Base-by-base conservation (phyloP, 2,888 invertebrate species). In the Drosophila niveifrons region DNA sequence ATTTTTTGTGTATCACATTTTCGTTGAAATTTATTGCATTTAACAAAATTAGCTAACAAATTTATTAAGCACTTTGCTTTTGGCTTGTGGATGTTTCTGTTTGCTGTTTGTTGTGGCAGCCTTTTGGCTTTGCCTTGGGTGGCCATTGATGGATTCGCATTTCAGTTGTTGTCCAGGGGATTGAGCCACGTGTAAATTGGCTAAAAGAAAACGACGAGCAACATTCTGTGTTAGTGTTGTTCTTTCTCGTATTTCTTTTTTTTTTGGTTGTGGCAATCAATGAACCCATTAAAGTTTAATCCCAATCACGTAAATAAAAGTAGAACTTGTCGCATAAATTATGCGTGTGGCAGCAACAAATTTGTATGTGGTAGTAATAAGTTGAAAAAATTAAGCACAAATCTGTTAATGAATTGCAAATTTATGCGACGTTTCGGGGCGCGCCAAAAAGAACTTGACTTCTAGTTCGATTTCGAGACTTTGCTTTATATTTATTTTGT, bases 1-100 rank as follows among this genome's bases (percentile, higher is more conserved):
- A 56, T 64, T 72, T 78, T 68, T 80, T 88, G 80, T 79, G 84
- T 79, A 81, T 76, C 81, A 81, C 85, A 74, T 85, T 88, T 88
- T 80, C 74, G 82, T 78, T 83, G 61, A 88, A 90, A 90, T 90
- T 90, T 90, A 90, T 90, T 87, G 84, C 90, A 80, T 82, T 86
- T 81, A 88, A 82, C 77, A 78, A 83, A 90, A 90, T 90, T 89
- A 89, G 84, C 88, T 78, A 83, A 85, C 85, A 90, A 90, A 90
- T 90, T 88, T 90, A 90, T 90, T 82, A 87, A 86, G 78, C 87
- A 83, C 78, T 78, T 78, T 78, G 74, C 57, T 69, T 41, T 52
- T 67, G 64, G 48, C 17, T 36, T 23, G 34, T 34, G 18, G 34
- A 13, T 51, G 52, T 55, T 34, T 31, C 9, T 55, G 34, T 9